phyloP scores from a whole-genome alignment of 1,140 invertebrate species.

The Calliphora vicina region DNA sequence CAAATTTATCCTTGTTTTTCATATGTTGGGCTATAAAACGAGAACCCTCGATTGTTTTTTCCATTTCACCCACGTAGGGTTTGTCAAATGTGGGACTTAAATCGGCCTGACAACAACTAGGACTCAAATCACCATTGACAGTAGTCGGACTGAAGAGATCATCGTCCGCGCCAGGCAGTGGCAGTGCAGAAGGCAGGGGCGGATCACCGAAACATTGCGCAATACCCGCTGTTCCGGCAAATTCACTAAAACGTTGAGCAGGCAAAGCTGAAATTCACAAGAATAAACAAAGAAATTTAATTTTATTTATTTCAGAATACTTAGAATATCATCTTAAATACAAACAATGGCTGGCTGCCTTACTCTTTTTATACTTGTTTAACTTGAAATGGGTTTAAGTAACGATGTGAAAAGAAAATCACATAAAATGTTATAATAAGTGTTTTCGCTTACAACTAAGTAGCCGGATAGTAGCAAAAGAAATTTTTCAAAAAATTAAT shows the following conservation, averaged over 20 bases:
- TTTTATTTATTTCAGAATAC: no score
- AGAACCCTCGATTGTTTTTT: constrained; percentile 88
- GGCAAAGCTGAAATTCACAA: constrained; percentile 63
- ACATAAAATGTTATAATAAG: no score
- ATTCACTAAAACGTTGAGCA: constrained; percentile 65
- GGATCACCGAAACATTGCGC: constrained; percentile 72
- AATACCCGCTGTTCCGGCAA: constrained; percentile 65
- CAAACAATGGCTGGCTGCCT: no score
- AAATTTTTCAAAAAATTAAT: background rate
- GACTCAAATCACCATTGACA: constrained; percentile 65
- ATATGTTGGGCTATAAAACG: constrained; percentile 94
- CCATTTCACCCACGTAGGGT: constrained; percentile 78
- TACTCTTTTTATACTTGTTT: background rate
- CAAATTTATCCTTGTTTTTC: constrained; percentile 92
- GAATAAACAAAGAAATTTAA: background rate
- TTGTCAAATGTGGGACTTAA: constrained; percentile 82
- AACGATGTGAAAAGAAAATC: no score
- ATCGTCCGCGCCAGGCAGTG: constrained; percentile 77
- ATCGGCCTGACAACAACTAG: constrained; percentile 67
- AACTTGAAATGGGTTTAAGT: background rate
- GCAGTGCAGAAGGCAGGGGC: constrained; percentile 72
- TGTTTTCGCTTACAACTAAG: no score
- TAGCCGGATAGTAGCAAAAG: no score
- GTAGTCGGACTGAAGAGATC: constrained; percentile 79
- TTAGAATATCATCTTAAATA: no score